These are phyloP conservation scores for Drosophila subpulchrella DNA, from an alignment of 1,140 invertebrate genomes.

Conservation along the genomic window DNA sequence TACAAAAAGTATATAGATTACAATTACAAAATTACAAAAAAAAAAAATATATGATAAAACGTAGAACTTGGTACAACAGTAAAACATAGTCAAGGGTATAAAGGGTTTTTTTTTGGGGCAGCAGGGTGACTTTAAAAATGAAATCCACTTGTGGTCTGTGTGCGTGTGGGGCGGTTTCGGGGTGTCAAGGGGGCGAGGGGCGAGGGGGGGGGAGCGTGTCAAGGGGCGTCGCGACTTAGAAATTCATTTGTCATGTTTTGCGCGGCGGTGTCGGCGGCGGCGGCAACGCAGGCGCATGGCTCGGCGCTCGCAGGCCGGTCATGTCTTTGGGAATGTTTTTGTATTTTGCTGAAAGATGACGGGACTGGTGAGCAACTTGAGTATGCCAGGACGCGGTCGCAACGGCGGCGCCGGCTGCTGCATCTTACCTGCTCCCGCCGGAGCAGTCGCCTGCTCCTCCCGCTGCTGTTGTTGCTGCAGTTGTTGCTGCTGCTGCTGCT, in stretches of 20 bases:
- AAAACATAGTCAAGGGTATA: conserved; percentile 14
- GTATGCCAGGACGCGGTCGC: conserved; percentile 70
- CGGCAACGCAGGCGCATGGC: conserved; percentile 50
- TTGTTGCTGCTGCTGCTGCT: conserved; percentile 42
- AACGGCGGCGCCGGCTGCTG: conserved; percentile 72
- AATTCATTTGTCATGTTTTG: conserved; percentile 84
- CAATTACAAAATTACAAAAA: conserved; percentile 19
- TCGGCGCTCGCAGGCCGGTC: conserved; percentile 62
- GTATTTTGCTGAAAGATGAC: conserved; percentile 84
- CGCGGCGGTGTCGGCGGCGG: conserved; percentile 83
- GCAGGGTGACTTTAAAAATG: conserved; percentile 6
- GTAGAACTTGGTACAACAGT: conserved; percentile 42
- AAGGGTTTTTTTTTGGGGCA: background rate
- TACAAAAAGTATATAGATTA: conserved; percentile 29
- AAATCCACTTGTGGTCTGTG: conserved; percentile 29
- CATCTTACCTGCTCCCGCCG: conserved; percentile 47
- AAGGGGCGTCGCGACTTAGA: conserved; percentile 58
- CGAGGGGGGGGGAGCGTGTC: background rate
- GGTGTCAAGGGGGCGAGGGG: background rate
- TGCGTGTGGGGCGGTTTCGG: conserved; percentile 15
- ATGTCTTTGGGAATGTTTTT: conserved; percentile 85
- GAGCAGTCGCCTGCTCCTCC: conserved; percentile 49
- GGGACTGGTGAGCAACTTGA: conserved; percentile 82
- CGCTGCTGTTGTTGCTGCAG: conserved; percentile 36
- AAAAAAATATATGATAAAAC: conserved; percentile 32